Evolutionary conservation across 2,797 vertebrate species (phyloP), one percentile per base, ranked within the genome.

Genomic region (Hyperoplus immaculatus): DNA sequence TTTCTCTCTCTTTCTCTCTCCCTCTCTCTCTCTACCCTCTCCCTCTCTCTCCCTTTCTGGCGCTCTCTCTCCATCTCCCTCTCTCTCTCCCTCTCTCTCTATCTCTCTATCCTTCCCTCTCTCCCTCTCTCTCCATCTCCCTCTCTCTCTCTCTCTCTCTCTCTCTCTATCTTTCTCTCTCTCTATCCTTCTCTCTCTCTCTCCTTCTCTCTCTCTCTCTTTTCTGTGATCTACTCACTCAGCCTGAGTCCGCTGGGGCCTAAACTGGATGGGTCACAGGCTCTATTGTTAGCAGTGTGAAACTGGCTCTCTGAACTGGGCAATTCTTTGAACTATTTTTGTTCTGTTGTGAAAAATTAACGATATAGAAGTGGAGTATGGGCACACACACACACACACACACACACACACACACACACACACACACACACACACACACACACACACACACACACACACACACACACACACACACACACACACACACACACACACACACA

Each of bases 171-270:
- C 53, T 29, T 21, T 56, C 11, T 4, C 12, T 21, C 21, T 9
- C 15, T 15, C 29, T n/a, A 58, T 49, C 65, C 29, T 4, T n/a
- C 18, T 62, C 71, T 79, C 72, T 55, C 65, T 68, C 72, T 80
- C 62, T 63, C 62, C 82, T 57, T 50, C 86, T 88, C 83, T 29
- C 29, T 2, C 29, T 29, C 29, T 29, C 75, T 69, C 83, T 84
- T 83, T 12, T 82, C 81, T 81, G 81, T 77, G 84, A 86, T 92
- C 85, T 43, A 74, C 80, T 84, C 77, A 78, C 82, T 73, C 65
- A 59, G 80, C 70, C 86, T 84, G n/a, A 66, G 72, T 80, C 57
- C 64, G 46, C 10, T 8, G 29, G 29, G 29, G 29, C 29, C 29
- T 29, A 29, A 29, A 29, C 29, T 29, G 16, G 71, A 88, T 1